Conservation (phyloP, 2,113 vertebrate species). For the Sturnus vulgaris region DNA sequence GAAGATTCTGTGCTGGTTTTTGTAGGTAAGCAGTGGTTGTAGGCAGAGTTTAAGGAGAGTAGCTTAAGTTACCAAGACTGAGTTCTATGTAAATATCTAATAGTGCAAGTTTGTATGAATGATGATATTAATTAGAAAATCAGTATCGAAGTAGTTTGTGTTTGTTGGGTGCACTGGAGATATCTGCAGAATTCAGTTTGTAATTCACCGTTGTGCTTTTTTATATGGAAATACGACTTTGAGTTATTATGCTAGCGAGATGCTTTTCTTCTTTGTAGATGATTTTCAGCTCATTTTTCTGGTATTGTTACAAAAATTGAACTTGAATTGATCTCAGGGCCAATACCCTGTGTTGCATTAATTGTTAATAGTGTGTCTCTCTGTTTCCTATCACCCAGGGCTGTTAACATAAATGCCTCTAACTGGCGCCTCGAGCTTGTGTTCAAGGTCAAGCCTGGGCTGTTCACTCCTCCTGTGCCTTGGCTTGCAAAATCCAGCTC, state of each 20-base stretch:
- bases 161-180: neutral
- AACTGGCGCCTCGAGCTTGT: neutral
- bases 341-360: neutral
- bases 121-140: neutral
- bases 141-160: neutral
- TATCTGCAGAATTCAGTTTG: neutral
- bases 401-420: constrained; percentile 10
- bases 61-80: neutral
- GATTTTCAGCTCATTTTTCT: neutral
- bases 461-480: neutral
- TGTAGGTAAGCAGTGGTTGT: neutral
- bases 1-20: neutral
- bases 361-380: neutral
- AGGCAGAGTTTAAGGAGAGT: neutral
- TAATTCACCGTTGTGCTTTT: neutral
- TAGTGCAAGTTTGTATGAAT: neutral
- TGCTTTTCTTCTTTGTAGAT: neutral
- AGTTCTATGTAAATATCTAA: neutral
- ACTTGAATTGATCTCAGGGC: neutral
- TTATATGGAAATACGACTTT: neutral
- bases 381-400: neutral
- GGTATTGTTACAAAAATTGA: neutral
- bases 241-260: neutral
- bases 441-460: neutral
- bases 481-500: neutral